Percentiles rank a stretch among this genome's conserved stretches.
Conservation (phyloP, 1,140 invertebrate genomes). For the Saxidomus purpurata region DNA sequence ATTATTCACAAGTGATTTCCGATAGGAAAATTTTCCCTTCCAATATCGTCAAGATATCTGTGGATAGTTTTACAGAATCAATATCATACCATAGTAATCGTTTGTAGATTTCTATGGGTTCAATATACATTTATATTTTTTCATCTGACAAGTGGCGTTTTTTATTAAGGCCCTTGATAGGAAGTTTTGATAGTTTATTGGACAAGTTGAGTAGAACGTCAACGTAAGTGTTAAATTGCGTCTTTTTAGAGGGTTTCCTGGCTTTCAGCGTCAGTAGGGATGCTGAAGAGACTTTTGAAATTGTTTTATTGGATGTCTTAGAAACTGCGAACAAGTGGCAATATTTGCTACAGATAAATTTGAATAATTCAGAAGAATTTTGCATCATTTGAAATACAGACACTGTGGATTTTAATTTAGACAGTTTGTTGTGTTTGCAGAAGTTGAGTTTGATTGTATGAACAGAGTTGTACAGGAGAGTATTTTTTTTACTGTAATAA, state of each 20-base stretch:
- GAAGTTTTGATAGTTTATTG: background rate
- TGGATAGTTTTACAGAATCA: slow-evolving; percentile 20
- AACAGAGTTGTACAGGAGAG: too few relatives aligned
- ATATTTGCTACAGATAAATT: too few relatives aligned
- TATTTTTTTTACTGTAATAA: too few relatives aligned
- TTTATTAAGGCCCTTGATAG: background rate
- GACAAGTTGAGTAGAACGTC: background rate
- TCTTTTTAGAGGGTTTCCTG: background rate
- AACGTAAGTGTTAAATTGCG: background rate
- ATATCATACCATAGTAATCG: background rate
- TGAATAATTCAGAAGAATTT: too few relatives aligned
- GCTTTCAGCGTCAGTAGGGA: background rate
- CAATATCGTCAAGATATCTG: slow-evolving; percentile 13
- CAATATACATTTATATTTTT: slow-evolving; percentile 11
- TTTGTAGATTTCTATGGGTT: slow-evolving; percentile 1
- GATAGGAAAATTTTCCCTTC: background rate
- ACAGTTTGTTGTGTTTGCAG: too few relatives aligned
- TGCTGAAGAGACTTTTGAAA: too few relatives aligned
- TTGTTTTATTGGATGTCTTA: too few relatives aligned
- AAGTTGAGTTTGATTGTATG: too few relatives aligned
- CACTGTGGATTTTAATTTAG: too few relatives aligned
- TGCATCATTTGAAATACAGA: too few relatives aligned
- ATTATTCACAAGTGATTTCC: slow-evolving; percentile 13
- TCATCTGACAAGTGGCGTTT: background rate
- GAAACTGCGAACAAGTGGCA: too few relatives aligned